Evolutionary conservation across 2,888 invertebrate species (phyloP).

Genomic region (Leistus spinibarbis): DNA sequence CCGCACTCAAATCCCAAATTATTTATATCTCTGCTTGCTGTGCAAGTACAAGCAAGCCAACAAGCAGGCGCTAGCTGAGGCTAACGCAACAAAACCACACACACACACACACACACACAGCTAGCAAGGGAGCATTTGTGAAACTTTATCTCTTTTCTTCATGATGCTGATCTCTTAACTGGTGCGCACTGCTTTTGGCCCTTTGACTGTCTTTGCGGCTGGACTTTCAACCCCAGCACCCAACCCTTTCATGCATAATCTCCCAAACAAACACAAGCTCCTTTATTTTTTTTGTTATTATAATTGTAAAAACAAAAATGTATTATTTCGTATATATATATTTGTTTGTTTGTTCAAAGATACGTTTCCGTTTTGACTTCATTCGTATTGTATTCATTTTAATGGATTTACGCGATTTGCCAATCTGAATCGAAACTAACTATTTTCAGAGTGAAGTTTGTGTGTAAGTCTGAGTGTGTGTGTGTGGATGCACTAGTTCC

Average conservation of each 20-base stretch:
- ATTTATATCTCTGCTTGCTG: neutral
- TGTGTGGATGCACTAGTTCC: no score
- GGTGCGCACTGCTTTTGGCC: neutral
- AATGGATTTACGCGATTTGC: no score
- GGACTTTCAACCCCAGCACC: neutral
- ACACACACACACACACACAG: neutral
- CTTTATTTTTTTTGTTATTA: neutral
- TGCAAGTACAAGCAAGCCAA: neutral
- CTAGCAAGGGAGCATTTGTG: neutral
- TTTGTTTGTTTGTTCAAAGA: no score
- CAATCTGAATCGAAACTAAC: no score
- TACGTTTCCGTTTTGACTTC: no score
- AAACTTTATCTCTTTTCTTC: neutral
- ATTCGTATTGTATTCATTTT: no score
- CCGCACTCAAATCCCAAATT: slow-evolving; percentile 6
- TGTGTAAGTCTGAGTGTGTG: no score
- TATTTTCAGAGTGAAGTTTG: no score
- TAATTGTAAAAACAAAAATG: neutral
- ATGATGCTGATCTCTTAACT: neutral
- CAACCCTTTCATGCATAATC: neutral
- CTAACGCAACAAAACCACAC: neutral
- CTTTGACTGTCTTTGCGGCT: neutral
- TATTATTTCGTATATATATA: no score
- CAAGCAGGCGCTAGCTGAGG: no score
- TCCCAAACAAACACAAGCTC: neutral